Evolutionary conservation across 2,797 vertebrate genomes (phyloP), one percentile per base, ranked within the genome.

Genomic region (Leptodactylus fallax): DNA sequence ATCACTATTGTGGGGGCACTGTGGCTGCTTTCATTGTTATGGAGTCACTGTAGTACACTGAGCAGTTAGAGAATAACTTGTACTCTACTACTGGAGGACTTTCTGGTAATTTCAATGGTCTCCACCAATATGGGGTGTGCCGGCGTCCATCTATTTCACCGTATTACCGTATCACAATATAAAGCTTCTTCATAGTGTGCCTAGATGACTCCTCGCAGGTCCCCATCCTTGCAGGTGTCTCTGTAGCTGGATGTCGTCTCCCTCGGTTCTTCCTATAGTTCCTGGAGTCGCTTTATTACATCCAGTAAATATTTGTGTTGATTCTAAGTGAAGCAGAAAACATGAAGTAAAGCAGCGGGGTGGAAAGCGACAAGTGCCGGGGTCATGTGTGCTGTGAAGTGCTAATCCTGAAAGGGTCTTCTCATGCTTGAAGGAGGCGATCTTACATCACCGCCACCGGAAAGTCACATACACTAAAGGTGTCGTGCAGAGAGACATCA

Each of bases 391-490:
- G 55, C 55, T 61, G n/a, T 19, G 55, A 74, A 74, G 82, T 61
- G 82, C 69, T 74, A 84, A 84, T 60, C 67, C 69, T 17, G 36
- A 9, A 25, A 76, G 56, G 19, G 14, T 61, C 69, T 36, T 74
- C 83, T 76, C 83, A 61, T 49, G 83, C 83, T 76, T 85, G 69
- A 85, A 85, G 60, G 36, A 85, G 55, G 36, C 71, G 47, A 85
- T 85, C 55, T 74, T 85, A 69, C 49, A 55, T 85, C 83, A 60
- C 1, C 9, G 27, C 56, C 36, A 47, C 82, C 9, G 53, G 53
- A 83, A 83, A 83, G 65, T 83, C 81, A 58, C 81, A 36, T 25
- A 36, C 21, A 56, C 53, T 36, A 27, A n/a, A 58, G 82, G 53
- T 58, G 67, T 25, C 67, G 21, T 83, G 82, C 53, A 10, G 67